Conservation (phyloP, 2,888 invertebrate genomes). For the Melolontha melolontha region DNA sequence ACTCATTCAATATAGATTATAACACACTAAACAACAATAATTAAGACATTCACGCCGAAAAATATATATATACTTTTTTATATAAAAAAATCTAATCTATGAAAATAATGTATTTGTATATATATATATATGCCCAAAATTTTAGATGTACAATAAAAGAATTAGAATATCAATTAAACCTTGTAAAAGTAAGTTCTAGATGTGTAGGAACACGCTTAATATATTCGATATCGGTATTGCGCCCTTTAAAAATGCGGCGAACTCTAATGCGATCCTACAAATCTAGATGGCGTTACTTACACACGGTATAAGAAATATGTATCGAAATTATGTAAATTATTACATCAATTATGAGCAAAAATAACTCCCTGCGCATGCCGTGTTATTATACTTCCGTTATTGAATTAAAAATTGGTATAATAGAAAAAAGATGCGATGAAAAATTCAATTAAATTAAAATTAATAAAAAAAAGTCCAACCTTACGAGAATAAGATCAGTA, state of each 20-base stretch:
- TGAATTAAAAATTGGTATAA: not conserved
- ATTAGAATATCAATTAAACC: not conserved
- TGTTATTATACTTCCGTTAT: slow-evolving; percentile 2
- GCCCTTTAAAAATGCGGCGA: too few species aligned
- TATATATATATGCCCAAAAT: too few species aligned
- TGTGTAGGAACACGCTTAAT: too few species aligned
- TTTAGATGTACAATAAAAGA: not conserved
- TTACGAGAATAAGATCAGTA: slow-evolving; percentile 22
- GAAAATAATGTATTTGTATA: not conserved
- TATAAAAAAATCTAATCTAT: not conserved
- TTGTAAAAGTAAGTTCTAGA: too few species aligned
- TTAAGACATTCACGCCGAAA: slow-evolving; percentile 8
- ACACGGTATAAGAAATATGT: too few species aligned
- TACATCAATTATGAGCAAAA: not conserved
- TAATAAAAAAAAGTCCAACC: slow-evolving; percentile 15
- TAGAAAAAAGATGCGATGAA: slow-evolving; percentile 3
- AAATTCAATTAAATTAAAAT: not conserved
- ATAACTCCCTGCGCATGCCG: not conserved
- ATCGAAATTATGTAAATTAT: slow-evolving; percentile 3
- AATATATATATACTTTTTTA: not conserved
- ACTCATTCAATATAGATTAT: not conserved
- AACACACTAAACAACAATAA: slow-evolving; percentile 8
- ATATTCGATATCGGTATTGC: too few species aligned
- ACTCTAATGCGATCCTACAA: too few species aligned
- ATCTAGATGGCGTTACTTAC: too few species aligned